phyloP scores from a whole-genome alignment of 2,888 invertebrate genomes.

The Cecidostiba fungosa region DNA sequence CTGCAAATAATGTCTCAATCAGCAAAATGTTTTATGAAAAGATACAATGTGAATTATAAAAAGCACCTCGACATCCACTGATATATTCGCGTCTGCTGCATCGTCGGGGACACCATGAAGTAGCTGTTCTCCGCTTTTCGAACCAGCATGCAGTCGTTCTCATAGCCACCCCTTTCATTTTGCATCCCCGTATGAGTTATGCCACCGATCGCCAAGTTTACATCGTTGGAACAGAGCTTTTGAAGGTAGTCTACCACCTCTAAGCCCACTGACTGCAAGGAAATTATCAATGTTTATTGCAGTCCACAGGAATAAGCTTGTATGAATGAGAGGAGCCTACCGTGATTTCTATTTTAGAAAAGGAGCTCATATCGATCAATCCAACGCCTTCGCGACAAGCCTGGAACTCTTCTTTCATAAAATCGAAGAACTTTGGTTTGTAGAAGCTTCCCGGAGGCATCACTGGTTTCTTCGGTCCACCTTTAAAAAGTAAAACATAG shows the following conservation, averaged over 20 bases:
- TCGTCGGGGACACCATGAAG: constrained; percentile 90
- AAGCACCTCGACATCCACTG: constrained; percentile 84
- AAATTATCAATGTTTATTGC: constrained; percentile 27
- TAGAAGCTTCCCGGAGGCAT: constrained; percentile 85
- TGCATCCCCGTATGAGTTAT: constrained; percentile 88
- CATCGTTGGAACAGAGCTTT: constrained; percentile 85
- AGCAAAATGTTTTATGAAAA: background rate
- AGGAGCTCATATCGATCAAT: constrained; percentile 90
- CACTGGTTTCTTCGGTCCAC: constrained; percentile 80
- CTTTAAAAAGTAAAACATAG: constrained; percentile 70
- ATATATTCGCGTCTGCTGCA: constrained; percentile 87
- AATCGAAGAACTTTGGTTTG: constrained; percentile 86
- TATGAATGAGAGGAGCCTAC: constrained; percentile 78
- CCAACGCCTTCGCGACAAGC: constrained; percentile 89
- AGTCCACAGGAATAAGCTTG: background rate
- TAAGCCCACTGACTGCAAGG: constrained; percentile 81
- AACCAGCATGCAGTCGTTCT: constrained; percentile 88
- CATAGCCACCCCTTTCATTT: constrained; percentile 86
- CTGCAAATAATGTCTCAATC: constrained; percentile 71
- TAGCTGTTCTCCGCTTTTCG: constrained; percentile 84
- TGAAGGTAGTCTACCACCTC: constrained; percentile 85
- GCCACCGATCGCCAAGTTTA: constrained; percentile 84
- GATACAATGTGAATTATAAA: background rate
- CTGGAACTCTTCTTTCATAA: constrained; percentile 86
- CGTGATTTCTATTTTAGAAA: constrained; percentile 88